phyloP scores from a whole-genome alignment of 64 coral and sea anemone species.

The Pocillopora verrucosa region DNA sequence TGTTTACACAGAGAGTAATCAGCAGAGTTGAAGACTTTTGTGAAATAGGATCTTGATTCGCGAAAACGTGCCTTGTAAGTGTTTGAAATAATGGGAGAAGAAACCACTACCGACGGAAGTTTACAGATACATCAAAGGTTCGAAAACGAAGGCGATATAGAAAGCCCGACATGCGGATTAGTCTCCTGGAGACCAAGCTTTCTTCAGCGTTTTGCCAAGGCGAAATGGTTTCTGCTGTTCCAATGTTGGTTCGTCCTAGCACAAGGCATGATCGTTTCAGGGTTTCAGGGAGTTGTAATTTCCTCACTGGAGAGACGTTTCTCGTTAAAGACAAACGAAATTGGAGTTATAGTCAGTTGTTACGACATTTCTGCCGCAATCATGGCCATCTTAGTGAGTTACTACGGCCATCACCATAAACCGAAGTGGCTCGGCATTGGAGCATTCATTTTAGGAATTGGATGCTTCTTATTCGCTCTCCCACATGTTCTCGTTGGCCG shows the following conservation, averaged over 20 bases:
- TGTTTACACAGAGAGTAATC: not conserved
- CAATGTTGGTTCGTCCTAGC: constrained; percentile 87
- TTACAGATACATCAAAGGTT: not conserved
- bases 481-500: constrained; percentile 79
- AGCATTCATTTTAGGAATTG: constrained; percentile 76
- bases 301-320: constrained; percentile 91
- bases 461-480: constrained; percentile 89
- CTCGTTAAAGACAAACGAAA: constrained; percentile 77
- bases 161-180: constrained; percentile 35
- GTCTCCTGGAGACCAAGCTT: constrained; percentile 52
- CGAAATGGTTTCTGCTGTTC: constrained; percentile 87
- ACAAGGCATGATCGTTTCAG: constrained; percentile 90
- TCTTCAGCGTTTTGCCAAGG: constrained; percentile 63
- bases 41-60: no score
- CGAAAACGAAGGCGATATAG: not conserved
- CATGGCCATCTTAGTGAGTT: constrained; percentile 87
- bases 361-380: constrained; percentile 81
- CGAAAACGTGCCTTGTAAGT: no score
- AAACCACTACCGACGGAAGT: not conserved
- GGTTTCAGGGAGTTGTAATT: constrained; percentile 84
- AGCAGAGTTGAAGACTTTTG: not conserved
- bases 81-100: not conserved
- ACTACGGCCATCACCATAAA: constrained; percentile 94
- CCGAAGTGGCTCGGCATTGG: constrained; percentile 92
- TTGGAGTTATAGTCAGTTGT: constrained; percentile 65